These are phyloP conservation scores for Hippoglossus stenolepis DNA, from an alignment of 2,113 vertebrate genomes.

Conservation along the genomic window DNA sequence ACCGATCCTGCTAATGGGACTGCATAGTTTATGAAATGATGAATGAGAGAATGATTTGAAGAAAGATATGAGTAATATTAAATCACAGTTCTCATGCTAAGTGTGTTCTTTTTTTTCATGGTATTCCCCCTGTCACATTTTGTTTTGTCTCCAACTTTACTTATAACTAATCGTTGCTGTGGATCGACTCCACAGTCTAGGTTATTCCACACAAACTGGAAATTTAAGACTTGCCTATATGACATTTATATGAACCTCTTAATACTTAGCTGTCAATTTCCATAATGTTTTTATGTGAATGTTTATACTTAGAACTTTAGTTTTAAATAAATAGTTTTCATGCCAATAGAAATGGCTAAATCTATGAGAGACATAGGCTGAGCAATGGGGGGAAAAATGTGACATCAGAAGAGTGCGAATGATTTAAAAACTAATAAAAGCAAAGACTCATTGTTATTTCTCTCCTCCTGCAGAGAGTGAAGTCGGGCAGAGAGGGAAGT, in stretches of 20 bases:
- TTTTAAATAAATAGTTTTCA: neutral
- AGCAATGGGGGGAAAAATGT: neutral
- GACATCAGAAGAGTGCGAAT: neutral
- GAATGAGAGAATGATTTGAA: neutral
- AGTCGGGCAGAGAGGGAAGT: conserved; percentile 90
- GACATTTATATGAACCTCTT: neutral
- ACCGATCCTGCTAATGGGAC: neutral
- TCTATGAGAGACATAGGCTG: neutral
- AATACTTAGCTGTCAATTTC: neutral
- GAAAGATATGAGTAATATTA: neutral
- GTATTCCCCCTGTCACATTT: neutral
- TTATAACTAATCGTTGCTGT: neutral
- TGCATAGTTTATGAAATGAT: neutral
- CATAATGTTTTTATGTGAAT: neutral
- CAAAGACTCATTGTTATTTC: neutral
- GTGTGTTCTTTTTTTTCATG: neutral
- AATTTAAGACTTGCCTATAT: neutral
- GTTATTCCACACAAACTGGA: neutral
- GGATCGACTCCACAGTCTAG: neutral
- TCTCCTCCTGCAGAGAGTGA: conserved; percentile 85
- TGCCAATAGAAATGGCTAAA: neutral
- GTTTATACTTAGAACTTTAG: neutral
- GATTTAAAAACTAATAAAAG: neutral
- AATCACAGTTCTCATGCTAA: neutral
- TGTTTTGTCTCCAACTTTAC: neutral